These are phyloP conservation scores for Plebejus anna DNA, from an alignment of 2,888 invertebrate genomes.

Conservation along the genomic window DNA sequence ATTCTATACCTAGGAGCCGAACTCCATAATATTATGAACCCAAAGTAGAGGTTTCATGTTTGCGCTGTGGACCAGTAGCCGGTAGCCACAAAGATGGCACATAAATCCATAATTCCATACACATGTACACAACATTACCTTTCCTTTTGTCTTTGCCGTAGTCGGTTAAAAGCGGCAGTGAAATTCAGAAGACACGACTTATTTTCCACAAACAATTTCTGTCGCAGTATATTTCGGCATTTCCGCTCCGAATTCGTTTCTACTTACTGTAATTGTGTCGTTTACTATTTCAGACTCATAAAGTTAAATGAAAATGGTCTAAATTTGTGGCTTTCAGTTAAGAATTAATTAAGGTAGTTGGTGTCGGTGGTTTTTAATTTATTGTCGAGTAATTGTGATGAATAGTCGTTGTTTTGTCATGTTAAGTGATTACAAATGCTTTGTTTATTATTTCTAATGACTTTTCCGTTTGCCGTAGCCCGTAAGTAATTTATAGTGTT, in stretches of 20 bases:
- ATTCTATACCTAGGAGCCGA: too few relatives aligned
- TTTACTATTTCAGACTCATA: constrained; percentile 55
- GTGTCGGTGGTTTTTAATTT: not conserved
- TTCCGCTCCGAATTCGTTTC: constrained; percentile 49
- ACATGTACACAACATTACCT: too few relatives aligned
- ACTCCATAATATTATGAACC: too few relatives aligned
- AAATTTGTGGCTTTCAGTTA: constrained; percentile 36
- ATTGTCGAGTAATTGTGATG: constrained; percentile 22
- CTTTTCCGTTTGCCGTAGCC: not conserved
- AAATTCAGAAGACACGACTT: not conserved
- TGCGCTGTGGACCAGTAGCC: too few relatives aligned
- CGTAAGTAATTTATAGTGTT: not conserved
- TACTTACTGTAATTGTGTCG: constrained; percentile 52
- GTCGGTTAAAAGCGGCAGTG: too few relatives aligned
- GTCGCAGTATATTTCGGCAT: constrained; percentile 36
- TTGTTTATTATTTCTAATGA: constrained; percentile 4
- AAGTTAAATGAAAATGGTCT: constrained; percentile 46
- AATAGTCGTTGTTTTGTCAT: not conserved
- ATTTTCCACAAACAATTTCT: not conserved
- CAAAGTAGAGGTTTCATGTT: too few relatives aligned
- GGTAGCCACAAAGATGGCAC: too few relatives aligned
- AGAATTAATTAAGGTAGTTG: constrained; percentile 19
- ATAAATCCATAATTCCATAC: too few relatives aligned
- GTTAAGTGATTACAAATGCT: constrained; percentile 13
- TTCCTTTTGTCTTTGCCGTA: too few relatives aligned